Conservation (phyloP, 2,888 invertebrate genomes). For the Mythimna ferrago region DNA sequence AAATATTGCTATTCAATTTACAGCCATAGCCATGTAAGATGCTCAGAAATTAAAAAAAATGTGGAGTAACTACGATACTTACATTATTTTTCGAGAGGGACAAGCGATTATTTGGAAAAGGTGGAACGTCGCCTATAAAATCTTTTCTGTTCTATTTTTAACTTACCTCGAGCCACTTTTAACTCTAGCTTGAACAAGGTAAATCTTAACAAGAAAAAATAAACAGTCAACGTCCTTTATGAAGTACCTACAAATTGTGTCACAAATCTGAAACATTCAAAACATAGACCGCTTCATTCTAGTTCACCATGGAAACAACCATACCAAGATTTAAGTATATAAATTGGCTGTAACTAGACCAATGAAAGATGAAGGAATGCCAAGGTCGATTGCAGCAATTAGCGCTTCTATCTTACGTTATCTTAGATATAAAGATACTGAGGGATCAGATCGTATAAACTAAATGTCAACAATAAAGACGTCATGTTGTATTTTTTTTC, state of each 20-base stretch:
- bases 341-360: slow-evolving; percentile 58
- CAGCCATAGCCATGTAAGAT: too few relatives aligned
- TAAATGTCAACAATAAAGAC: slow-evolving; percentile 28
- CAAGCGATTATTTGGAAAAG: too few relatives aligned
- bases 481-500: slow-evolving; percentile 2
- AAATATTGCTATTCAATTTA: too few relatives aligned
- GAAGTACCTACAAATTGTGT: neutral
- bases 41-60: too few relatives aligned
- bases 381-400: slow-evolving; percentile 60
- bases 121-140: too few relatives aligned
- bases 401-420: slow-evolving; percentile 38
- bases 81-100: too few relatives aligned
- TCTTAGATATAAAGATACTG: slow-evolving; percentile 37
- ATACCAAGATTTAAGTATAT: slow-evolving; percentile 39
- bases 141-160: too few relatives aligned
- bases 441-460: neutral
- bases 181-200: too few relatives aligned
- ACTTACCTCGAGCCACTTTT: too few relatives aligned
- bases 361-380: slow-evolving; percentile 50
- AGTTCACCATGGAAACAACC: slow-evolving; percentile 42
- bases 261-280: neutral
- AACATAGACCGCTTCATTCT: slow-evolving; percentile 1
- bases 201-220: too few relatives aligned
- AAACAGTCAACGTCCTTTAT: neutral
- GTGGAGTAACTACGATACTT: too few relatives aligned